Base-by-base conservation (phyloP, 2,113 vertebrate genomes). In the Neolamprologus falcicula region DNA sequence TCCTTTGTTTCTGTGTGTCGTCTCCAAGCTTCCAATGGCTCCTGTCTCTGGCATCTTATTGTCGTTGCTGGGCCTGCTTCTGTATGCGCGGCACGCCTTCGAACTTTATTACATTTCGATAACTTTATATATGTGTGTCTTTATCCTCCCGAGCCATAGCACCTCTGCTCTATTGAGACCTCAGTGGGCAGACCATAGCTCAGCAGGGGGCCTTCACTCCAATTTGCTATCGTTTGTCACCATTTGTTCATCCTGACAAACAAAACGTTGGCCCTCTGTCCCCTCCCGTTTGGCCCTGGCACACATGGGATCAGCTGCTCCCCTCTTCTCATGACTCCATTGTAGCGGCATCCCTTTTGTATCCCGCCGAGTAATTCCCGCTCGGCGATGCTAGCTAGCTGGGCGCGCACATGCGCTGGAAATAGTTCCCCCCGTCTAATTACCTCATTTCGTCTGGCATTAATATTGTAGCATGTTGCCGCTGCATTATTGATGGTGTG, bases 181-280 rank as follows among this genome's bases (percentile, higher is more conserved):
- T 89, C 91, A 11, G 84, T 53, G 61, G 84, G 86, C 80, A 91
- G 95, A 92, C 95, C 94, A 95, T 84, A 81, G 94, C 95, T 92
- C 96, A 90, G 90, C 95, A 53, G 94, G 96, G 92, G 92, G 95
- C 93, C 93, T 95, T 97, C 95, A 92, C 84, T 95, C 91, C 95
- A 96, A 96, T 96, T 96, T 96, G 96, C 94, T 89, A 94, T 96
- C 95, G 94, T 96, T 95, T 96, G 94, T 96, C 96, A 95, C 94
- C 95, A 93, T 95, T 96, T 95, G 94, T 95, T 94, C 86, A 19
- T 83, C 85, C 87, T 89, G 91, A 92, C 93, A 95, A 94, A 94
- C 93, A 91, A 89, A 94, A 87, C 76, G 91, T 88, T 92, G 93
- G 92, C 92, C 94, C 88, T 86, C 63, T 17, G 82, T 80, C 78